These are phyloP conservation scores for Chaetophractus vellerosus DNA, from an alignment of 2,797 vertebrate genomes.

Conservation along the genomic window DNA sequence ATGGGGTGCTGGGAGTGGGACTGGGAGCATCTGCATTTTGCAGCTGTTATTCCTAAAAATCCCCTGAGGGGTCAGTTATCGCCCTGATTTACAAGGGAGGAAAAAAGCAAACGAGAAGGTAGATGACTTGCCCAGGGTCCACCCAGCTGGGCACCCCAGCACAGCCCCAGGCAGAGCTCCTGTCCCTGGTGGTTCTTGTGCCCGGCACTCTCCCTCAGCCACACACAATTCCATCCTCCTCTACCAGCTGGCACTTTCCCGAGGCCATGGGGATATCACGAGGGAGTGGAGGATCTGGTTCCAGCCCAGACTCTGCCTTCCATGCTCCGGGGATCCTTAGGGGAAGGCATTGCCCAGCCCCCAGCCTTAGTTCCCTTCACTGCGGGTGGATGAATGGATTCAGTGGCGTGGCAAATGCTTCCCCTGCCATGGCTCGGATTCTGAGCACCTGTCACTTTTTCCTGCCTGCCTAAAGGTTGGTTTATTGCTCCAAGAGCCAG, in stretches of 20 bases:
- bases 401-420: rapidly evolving
- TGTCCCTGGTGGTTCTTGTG: not conserved
- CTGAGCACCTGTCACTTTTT: not conserved
- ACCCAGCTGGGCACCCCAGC: not conserved
- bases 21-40: not conserved
- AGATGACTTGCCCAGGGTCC: not conserved
- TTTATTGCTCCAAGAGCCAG: not conserved
- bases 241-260: not conserved
- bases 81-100: not conserved
- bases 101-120: not conserved
- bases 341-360: not conserved
- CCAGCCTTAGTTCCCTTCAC: not conserved
- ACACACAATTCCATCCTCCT: not conserved
- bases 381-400: not conserved
- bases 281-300: not conserved
- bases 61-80: not conserved
- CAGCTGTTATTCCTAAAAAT: not conserved
- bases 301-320: not conserved
- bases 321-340: not conserved
- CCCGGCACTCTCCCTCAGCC: not conserved
- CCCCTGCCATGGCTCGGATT: not conserved
- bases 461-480: not conserved
- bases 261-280: not conserved
- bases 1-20: no score
- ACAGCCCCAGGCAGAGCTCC: not conserved